Base-by-base conservation (phyloP, 64 coral and sea anemone species). In the Stichodactyla mertensii region DNA sequence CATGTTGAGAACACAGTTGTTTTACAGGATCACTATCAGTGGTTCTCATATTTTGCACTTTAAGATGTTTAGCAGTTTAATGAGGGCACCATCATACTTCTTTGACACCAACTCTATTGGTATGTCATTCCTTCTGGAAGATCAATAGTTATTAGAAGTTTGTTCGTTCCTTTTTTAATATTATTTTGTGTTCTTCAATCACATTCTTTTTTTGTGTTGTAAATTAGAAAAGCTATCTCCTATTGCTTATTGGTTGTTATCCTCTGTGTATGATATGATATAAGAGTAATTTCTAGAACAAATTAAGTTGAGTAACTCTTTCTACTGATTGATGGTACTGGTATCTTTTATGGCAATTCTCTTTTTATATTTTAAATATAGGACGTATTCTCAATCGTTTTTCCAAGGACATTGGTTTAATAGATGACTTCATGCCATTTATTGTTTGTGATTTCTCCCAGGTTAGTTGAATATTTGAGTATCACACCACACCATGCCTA, bases 21-120 rank as follows among this genome's bases (percentile, higher is more conserved):
- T 95, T 84, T 95, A 89, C 77, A 89, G 64, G 79, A 82, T 95
- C 10, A 87, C 93, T 28, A 87, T 92, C 28, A 83, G 79, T 24
- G 93, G 88, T 20, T 92, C 93, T 52, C 90, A 87, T 22, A 92
- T 87, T 5, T 64, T 95, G n/a, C 93, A 95, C 26, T 57, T 77
- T 61, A 85, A 71, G 77, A 95, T 95, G 93, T 95, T 95, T 52
- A 55, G 55, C 24, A 77, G 82, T 82, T 82, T 95, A 77, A 59
- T 95, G 15, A 84, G 89, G 61, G 89, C 89, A 24, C 93, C 93
- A 52, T 92, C 86, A 19, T 95, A 86, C 83, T 95, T 95, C 84
- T 95, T 95, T 55, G 93, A 95, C 78, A 95, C 93, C 36, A 95
- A 95, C 80, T 95, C 93, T 19, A 95, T 95, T 52, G 93, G 93